Evolutionary conservation across 2,113 vertebrate genomes (phyloP).

Genomic region (Ophthalmolycus amberensis): DNA sequence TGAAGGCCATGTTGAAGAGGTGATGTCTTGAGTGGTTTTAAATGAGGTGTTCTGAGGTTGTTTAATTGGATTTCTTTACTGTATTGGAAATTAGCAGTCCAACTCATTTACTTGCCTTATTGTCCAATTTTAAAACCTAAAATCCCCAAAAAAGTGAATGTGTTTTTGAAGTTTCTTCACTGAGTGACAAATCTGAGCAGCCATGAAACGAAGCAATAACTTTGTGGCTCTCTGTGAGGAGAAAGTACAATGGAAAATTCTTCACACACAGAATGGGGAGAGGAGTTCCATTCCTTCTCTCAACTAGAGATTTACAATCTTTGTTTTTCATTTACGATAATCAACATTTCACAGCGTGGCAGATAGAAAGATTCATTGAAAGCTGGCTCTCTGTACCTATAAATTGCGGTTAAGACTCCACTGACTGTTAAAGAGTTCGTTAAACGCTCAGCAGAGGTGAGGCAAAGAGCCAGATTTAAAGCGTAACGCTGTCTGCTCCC

Average conservation of each 20-base stretch:
- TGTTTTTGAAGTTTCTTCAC: not conserved
- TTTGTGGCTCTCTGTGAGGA: not conserved
- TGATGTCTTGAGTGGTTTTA: not conserved
- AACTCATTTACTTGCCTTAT: not conserved
- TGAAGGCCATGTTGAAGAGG: not conserved
- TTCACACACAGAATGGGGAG: conserved; percentile 16
- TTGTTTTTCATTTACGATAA: conserved; percentile 46
- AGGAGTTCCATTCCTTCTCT: conserved; percentile 2
- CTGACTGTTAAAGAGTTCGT: conserved; percentile 65
- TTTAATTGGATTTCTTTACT: not conserved
- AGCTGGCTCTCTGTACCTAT: conserved; percentile 30
- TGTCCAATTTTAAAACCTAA: not conserved
- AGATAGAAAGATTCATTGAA: conserved; percentile 36
- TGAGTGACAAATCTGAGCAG: not conserved
- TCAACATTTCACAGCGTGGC: conserved; percentile 15
- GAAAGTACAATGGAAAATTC: conserved; percentile 31
- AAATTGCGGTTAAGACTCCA: conserved; percentile 45
- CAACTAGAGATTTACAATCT: conserved; percentile 3
- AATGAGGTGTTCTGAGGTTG: not conserved
- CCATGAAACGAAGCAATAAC: not conserved
- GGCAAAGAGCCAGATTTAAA: conserved; percentile 53
- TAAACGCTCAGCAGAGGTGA: conserved; percentile 58
- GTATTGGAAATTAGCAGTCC: not conserved
- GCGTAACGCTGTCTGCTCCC: conserved; percentile 29
- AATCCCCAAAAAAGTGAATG: not conserved